Percentiles rank a stretch among this genome's conserved stretches.
phyloP scores from a whole-genome alignment of 2,113 vertebrate species.

The Pristiophorus japonicus region DNA sequence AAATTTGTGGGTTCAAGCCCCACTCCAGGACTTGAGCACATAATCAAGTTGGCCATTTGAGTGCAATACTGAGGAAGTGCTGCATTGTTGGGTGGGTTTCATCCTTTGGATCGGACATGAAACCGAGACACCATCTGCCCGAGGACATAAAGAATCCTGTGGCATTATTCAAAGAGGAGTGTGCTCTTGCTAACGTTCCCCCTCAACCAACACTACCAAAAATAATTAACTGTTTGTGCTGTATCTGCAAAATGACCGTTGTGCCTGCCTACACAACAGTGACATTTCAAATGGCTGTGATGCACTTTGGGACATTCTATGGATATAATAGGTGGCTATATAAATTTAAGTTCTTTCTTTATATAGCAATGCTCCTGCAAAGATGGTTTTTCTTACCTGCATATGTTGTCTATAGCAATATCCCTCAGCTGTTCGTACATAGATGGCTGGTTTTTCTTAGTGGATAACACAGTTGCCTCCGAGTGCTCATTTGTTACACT shows the following conservation, averaged over 20 bases:
- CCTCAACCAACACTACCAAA: neutral
- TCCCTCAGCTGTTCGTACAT: slow-evolving; percentile 96
- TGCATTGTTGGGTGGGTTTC: no score
- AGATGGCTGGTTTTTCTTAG: slow-evolving; percentile 80
- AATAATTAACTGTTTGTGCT: no score
- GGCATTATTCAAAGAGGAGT: neutral
- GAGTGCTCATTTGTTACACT: slow-evolving; percentile 87
- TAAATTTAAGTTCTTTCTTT: neutral
- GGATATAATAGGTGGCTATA: neutral
- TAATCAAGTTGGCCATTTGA: no score
- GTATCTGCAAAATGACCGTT: neutral
- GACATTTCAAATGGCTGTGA: neutral
- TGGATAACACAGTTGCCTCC: slow-evolving; percentile 71
- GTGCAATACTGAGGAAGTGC: neutral
- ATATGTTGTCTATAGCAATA: slow-evolving; percentile 92
- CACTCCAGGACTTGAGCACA: neutral
- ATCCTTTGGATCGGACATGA: no score
- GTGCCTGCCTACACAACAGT: neutral
- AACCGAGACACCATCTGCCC: neutral
- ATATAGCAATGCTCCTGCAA: neutral
- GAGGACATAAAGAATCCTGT: neutral
- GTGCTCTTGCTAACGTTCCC: neutral
- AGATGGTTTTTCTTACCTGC: slow-evolving; percentile 63
- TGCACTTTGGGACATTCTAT: neutral
- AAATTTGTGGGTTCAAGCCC: no score